Conservation (phyloP, 2,888 invertebrate genomes). For the Trilocha varians region DNA sequence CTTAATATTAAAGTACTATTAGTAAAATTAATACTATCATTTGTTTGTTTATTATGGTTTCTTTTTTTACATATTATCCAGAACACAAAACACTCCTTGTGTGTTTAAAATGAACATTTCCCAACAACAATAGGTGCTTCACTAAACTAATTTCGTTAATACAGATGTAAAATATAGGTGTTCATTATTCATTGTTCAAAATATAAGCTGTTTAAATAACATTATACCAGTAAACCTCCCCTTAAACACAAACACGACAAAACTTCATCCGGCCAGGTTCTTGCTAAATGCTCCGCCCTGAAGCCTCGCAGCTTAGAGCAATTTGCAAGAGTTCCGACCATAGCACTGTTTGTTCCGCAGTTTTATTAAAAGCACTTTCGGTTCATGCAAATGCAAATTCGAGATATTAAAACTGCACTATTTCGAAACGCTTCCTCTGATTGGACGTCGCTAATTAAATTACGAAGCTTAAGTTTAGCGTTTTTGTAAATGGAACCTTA, state of each 20-base stretch:
- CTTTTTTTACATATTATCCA: no score
- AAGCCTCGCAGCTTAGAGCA: constrained; percentile 62
- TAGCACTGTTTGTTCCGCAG: constrained; percentile 49
- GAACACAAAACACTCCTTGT: no score
- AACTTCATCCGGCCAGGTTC: constrained; percentile 54
- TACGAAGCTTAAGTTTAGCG: neutral
- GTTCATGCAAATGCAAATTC: constrained; percentile 46
- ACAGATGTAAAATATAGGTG: no score
- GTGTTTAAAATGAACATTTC: no score
- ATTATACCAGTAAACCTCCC: constrained; percentile 26
- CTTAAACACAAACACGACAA: constrained; percentile 43
- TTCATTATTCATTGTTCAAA: no score
- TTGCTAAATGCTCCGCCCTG: constrained; percentile 57
- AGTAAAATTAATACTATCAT: no score
- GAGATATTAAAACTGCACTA: constrained; percentile 41
- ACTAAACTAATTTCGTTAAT: no score
- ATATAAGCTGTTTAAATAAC: no score
- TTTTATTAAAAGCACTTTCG: constrained; percentile 57
- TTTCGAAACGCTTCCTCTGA: constrained; percentile 4
- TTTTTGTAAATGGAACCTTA: no score
- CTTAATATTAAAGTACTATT: no score
- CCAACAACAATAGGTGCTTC: no score
- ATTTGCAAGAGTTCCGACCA: constrained; percentile 64
- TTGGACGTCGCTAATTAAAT: neutral
- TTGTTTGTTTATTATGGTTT: no score